phyloP scores from a whole-genome alignment of 1,140 invertebrate genomes.

The Oryctes rhinoceros region DNA sequence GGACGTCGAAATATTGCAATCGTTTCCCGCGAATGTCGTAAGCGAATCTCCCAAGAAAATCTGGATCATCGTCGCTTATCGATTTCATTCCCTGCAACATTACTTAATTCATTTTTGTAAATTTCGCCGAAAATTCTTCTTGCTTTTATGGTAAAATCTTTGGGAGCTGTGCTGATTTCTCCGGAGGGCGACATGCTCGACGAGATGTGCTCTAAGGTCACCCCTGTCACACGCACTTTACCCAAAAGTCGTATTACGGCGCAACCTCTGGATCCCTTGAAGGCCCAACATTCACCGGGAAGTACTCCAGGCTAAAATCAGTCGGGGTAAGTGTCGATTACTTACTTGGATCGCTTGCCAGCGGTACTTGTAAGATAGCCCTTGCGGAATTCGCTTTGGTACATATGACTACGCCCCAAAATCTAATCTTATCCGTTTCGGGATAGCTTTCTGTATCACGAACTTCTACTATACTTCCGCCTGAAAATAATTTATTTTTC shows the following conservation, averaged over 20 bases:
- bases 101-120: neutral
- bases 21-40: conserved; percentile 72
- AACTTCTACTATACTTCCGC: conserved; percentile 72
- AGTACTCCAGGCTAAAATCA: conserved; percentile 51
- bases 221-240: conserved; percentile 70
- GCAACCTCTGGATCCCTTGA: conserved; percentile 79
- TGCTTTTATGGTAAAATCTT: conserved; percentile 73
- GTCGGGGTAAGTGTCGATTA: neutral
- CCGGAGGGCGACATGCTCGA: conserved; percentile 70
- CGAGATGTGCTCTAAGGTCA: conserved; percentile 84
- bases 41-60: conserved; percentile 70
- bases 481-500: conserved; percentile 64
- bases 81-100: conserved; percentile 67
- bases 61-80: conserved; percentile 66
- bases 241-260: conserved; percentile 72
- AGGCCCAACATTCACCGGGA: conserved; percentile 92
- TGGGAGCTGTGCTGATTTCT: conserved; percentile 73
- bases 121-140: neutral
- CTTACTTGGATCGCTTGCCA: neutral
- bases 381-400: conserved; percentile 36
- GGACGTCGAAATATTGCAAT: conserved; percentile 75
- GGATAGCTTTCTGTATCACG: conserved; percentile 77
- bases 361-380: conserved; percentile 61
- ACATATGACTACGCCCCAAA: conserved; percentile 40
- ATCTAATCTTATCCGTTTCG: conserved; percentile 44